These are phyloP conservation scores for Lagopus muta DNA, from an alignment of 2,113 vertebrate genomes.

Conservation along the genomic window DNA sequence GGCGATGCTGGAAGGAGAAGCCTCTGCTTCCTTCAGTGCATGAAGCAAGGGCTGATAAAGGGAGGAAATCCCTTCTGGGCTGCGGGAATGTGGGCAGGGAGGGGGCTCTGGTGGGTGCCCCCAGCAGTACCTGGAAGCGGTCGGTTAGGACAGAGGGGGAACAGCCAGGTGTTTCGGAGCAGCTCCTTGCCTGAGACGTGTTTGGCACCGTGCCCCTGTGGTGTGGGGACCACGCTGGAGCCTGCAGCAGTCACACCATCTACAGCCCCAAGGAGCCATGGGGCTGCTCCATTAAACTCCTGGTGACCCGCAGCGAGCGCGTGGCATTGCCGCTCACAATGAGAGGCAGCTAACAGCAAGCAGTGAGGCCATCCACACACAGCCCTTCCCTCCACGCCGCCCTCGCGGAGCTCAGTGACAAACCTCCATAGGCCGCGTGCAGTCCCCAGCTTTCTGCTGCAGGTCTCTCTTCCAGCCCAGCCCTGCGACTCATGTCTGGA, in stretches of 20 bases:
- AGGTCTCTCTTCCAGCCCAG: background rate
- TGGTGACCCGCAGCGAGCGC: constrained; percentile 8
- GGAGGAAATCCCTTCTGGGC: constrained; percentile 2
- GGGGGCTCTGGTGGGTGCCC: background rate
- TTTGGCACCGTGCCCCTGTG: too few species aligned
- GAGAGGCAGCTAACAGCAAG: constrained; percentile 25
- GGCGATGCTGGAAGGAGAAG: background rate
- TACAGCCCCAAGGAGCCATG: constrained; percentile 11
- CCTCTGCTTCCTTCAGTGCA: background rate
- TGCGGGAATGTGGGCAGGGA: background rate
- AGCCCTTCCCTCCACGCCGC: background rate
- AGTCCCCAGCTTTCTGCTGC: background rate
- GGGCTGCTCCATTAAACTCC: constrained; percentile 71
- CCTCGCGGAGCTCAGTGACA: background rate
- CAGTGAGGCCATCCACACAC: background rate
- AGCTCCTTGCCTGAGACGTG: background rate
- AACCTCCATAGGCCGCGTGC: background rate
- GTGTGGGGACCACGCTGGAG: background rate
- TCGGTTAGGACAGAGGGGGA: too few species aligned
- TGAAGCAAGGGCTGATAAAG: background rate
- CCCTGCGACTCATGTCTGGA: accelerated
- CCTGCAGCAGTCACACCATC: background rate
- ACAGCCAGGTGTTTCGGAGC: background rate
- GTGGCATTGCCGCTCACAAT: constrained; percentile 29
- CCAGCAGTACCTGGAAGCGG: too few species aligned